Conservation (phyloP, 2,797 vertebrate species). For the Lagorchestes hirsutus region DNA sequence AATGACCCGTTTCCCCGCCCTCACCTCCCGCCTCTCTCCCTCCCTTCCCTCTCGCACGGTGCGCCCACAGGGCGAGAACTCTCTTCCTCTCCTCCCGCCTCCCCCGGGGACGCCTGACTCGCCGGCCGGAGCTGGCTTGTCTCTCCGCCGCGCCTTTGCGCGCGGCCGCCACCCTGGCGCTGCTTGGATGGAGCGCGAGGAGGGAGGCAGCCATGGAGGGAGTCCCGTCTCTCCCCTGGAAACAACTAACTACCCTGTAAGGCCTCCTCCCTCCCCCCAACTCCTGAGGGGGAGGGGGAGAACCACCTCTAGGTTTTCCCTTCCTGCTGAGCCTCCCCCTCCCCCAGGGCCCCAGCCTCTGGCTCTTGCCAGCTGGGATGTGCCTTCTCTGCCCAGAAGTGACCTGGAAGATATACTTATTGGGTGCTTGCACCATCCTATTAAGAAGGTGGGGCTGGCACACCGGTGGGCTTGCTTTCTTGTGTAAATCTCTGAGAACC, state of each 20-base stretch:
- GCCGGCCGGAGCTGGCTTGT: neutral
- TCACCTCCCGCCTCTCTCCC: conserved; percentile 61
- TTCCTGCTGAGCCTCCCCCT: conserved; percentile 48
- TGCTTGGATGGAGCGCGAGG: neutral
- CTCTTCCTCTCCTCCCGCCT: conserved; percentile 71
- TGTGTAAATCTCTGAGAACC: neutral
- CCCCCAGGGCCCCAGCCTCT: neutral
- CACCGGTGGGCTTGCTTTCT: neutral
- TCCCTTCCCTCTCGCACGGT: conserved; percentile 67
- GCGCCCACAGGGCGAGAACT: conserved; percentile 56
- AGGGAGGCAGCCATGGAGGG: conserved; percentile 15
- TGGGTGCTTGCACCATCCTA: conserved; percentile 9
- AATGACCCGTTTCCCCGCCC: neutral
- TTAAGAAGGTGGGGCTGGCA: neutral
- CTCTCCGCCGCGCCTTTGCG: conserved; percentile 36
- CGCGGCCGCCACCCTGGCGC: conserved; percentile 46
- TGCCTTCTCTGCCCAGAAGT: conserved; percentile 70
- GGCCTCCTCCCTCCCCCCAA: conserved; percentile 52
- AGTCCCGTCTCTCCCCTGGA: neutral
- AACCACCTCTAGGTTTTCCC: conserved; percentile 56
- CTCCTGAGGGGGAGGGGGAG: neutral
- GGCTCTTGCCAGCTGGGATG: conserved; percentile 77
- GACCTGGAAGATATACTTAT: conserved; percentile 74
- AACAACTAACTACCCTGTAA: conserved; percentile 28
- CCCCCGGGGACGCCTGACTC: conserved; percentile 64